Base-by-base conservation (phyloP, 2,113 vertebrate species). In the Tursiops truncatus region DNA sequence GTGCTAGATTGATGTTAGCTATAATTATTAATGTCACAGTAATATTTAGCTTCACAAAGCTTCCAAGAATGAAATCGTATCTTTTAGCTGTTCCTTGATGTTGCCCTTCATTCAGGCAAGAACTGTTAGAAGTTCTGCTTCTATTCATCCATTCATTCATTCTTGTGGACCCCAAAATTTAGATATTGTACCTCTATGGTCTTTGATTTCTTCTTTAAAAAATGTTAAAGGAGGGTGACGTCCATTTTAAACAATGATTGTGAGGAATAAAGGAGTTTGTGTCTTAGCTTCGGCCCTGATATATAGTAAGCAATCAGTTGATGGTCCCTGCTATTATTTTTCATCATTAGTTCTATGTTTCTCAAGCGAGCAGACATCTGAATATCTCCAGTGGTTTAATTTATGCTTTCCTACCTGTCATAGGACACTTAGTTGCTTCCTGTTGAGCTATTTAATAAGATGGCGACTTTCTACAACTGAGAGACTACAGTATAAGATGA, bases 401-500 rank as follows among this genome's bases (percentile, higher is more conserved):
- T 94, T 87, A 41, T 96, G 36, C 3, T 79, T 96, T 58, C n/a
- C 8, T 38, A 44, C 25, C 38, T 94, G 41, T 79, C 14, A 58
- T 79, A 83, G 76, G 21, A 77, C 28, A 88, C 90, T 96, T 91
- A 70, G 18, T 89, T 93, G 71, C 38, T 97, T 94, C 93, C 89
- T 67, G 14, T 91, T 96, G 93, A 96, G 91, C 70, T 36, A 89
- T 58, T 95, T 97, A 97, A 91, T 94, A 81, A 91, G 81, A 67
- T 62, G 71, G 60, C 56, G 26, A 93, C 38, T 88, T 95, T 94
- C 17, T 90, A 94, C 36, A 94, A 63, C 13, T 4, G 36, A 89
- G 73, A 91, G 36, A 91, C 4, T 84, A 33, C 56, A 79, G n/a
- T 31, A 31, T 81, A 71, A 82, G 89, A 85, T 82, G 67, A 83